Percentiles rank a stretch among this genome's conserved stretches.
phyloP scores from a whole-genome alignment of 1,140 invertebrate genomes.

The Heterodera carotae region DNA sequence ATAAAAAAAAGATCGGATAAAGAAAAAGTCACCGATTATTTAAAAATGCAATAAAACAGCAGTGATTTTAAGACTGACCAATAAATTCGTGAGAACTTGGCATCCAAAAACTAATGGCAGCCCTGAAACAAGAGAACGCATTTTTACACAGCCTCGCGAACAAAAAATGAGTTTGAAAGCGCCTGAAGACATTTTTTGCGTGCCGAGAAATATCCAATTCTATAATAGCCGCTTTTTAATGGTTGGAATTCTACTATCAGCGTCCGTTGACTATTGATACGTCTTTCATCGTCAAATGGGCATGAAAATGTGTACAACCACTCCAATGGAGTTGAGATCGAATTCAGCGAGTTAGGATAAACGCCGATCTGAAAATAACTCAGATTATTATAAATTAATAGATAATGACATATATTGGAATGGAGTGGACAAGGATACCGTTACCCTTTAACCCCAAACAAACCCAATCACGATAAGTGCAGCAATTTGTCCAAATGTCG shows the following conservation, averaged over 20 bases:
- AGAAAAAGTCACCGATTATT: no score
- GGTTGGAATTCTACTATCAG: slow-evolving; percentile 35
- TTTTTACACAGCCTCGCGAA: slow-evolving; percentile 18
- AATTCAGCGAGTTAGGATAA: slow-evolving; percentile 24
- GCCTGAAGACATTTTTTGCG: slow-evolving; percentile 39
- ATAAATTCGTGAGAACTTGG: no score
- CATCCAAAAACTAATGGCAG: no score
- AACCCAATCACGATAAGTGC: slow-evolving; percentile 36
- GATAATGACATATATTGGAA: background rate
- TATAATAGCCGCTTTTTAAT: slow-evolving; percentile 25
- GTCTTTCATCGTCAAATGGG: slow-evolving; percentile 28
- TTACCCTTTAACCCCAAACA: no score
- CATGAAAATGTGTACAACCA: slow-evolving; percentile 44
- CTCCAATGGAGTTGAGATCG: slow-evolving; percentile 21
- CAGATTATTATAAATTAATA: no score
- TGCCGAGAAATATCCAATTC: slow-evolving; percentile 38
- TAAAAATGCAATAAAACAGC: no score
- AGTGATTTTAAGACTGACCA: no score
- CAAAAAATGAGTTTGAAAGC: slow-evolving; percentile 37
- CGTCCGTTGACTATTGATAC: background rate
- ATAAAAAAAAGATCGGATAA: no score
- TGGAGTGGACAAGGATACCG: background rate
- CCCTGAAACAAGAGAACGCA: no score
- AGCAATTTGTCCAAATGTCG: slow-evolving; percentile 22
- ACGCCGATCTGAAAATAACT: slow-evolving; percentile 16